phyloP scores from a whole-genome alignment of 2,888 invertebrate genomes.

The Lasioglossum calceatum region DNA sequence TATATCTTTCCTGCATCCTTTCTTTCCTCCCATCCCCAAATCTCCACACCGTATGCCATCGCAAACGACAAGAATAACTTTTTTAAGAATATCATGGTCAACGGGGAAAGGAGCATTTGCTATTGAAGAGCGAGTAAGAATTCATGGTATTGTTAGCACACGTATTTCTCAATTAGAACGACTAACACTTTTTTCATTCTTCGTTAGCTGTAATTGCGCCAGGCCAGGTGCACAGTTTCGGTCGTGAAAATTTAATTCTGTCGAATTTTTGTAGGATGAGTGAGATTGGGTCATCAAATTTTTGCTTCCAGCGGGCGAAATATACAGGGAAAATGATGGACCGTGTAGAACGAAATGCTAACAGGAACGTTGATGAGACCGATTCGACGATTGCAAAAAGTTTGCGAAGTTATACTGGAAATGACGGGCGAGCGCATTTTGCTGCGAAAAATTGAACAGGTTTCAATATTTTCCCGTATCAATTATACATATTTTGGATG shows the following conservation, averaged over 20 bases:
- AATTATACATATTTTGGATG: neutral
- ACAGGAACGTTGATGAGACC: neutral
- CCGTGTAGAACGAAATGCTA: neutral
- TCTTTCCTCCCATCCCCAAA: too few relatives aligned
- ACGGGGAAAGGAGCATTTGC: too few relatives aligned
- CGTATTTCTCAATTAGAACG: neutral
- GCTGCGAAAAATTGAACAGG: neutral
- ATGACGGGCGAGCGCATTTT: neutral
- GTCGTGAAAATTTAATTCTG: neutral
- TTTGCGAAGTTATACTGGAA: neutral
- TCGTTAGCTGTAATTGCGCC: constrained; percentile 7
- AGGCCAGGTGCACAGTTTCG: neutral
- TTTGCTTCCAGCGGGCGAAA: neutral
- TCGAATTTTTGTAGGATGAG: neutral
- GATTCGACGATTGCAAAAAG: neutral
- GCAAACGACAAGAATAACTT: too few relatives aligned
- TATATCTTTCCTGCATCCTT: too few relatives aligned
- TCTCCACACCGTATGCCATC: too few relatives aligned
- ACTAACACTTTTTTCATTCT: neutral
- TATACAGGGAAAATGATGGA: neutral
- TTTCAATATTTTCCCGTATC: neutral
- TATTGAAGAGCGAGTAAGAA: neutral
- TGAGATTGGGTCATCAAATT: neutral
- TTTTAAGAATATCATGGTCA: too few relatives aligned
- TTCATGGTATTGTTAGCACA: neutral